A percentile compares a stretch with the other conserved stretches of the same genome.
Evolutionary conservation across 2,888 invertebrate genomes (phyloP).

Genomic region (Lepeophtheirus nordmannii): DNA sequence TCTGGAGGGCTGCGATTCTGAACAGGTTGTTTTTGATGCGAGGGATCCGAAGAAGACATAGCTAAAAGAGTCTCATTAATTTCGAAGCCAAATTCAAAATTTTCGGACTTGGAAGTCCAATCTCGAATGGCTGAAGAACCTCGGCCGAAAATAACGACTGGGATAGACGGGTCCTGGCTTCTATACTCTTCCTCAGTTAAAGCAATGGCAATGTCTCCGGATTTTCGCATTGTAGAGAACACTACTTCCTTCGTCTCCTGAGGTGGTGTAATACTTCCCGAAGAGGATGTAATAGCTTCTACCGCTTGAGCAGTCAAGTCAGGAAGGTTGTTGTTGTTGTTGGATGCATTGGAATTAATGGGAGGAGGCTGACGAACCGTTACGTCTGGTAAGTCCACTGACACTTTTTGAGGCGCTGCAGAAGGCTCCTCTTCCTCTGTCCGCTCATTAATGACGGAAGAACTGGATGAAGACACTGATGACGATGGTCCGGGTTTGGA

Average conservation of each 20-base stretch:
- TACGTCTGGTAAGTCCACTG: background rate
- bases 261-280: too few species aligned
- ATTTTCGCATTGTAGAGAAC: too few species aligned
- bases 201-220: background rate
- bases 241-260: too few species aligned
- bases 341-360: too few species aligned
- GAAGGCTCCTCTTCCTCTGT: background rate
- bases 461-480: too few species aligned
- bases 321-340: background rate
- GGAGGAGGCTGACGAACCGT: too few species aligned
- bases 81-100: conserved; percentile 9
- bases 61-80: conserved; percentile 11
- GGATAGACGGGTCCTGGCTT: background rate
- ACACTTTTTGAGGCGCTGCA: background rate
- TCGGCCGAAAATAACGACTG: conserved; percentile 2
- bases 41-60: background rate
- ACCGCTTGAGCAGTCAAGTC: conserved; percentile 7
- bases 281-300: background rate
- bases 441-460: too few species aligned
- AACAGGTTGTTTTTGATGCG: background rate
- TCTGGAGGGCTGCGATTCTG: background rate
- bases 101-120: background rate
- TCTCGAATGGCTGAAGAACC: background rate
- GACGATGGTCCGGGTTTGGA: background rate
- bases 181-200: conserved; percentile 12